phyloP scores from a whole-genome alignment of 2,888 invertebrate species.

The Eristalis intricaria region DNA sequence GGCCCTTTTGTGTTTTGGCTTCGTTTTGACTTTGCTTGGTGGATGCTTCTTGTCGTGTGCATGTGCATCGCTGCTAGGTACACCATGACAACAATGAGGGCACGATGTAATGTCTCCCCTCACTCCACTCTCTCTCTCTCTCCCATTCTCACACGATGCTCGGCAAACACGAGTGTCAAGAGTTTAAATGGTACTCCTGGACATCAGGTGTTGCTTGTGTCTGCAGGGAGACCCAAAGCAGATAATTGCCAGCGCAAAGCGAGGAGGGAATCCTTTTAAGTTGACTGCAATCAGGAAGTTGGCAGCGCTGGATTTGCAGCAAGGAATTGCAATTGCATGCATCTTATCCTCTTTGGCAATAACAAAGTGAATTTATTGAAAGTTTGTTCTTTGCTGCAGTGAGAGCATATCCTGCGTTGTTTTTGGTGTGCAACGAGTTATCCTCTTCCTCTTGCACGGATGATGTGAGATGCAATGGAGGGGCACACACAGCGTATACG shows the following conservation, averaged over 20 bases:
- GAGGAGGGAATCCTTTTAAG: slow-evolving; percentile 1
- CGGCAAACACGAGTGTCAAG: slow-evolving; percentile 17
- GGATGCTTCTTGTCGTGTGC: not conserved
- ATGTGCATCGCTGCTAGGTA: slow-evolving; percentile 1
- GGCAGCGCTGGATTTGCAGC: not conserved
- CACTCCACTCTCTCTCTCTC: not conserved
- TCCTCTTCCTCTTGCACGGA: not conserved
- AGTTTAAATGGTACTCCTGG: slow-evolving; percentile 42
- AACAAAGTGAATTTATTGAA: slow-evolving; percentile 35
- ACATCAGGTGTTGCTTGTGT: slow-evolving; percentile 25
- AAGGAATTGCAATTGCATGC: not conserved
- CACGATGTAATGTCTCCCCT: slow-evolving; percentile 6
- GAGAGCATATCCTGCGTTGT: not conserved
- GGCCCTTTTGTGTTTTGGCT: slow-evolving; percentile 33
- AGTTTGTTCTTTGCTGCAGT: not conserved
- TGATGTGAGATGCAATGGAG: slow-evolving; percentile 3
- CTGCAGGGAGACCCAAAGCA: not conserved
- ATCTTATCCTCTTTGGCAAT: not conserved
- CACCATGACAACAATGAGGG: slow-evolving; percentile 12
- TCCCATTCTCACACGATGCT: not conserved
- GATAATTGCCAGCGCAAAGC: slow-evolving; percentile 4
- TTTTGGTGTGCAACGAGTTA: slow-evolving; percentile 3
- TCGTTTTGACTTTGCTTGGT: not conserved
- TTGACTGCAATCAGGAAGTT: slow-evolving; percentile 33
- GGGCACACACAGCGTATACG: slow-evolving; percentile 33